Evolutionary conservation across 2,888 invertebrate genomes (phyloP).

Genomic region (Petrophora chlorosata): DNA sequence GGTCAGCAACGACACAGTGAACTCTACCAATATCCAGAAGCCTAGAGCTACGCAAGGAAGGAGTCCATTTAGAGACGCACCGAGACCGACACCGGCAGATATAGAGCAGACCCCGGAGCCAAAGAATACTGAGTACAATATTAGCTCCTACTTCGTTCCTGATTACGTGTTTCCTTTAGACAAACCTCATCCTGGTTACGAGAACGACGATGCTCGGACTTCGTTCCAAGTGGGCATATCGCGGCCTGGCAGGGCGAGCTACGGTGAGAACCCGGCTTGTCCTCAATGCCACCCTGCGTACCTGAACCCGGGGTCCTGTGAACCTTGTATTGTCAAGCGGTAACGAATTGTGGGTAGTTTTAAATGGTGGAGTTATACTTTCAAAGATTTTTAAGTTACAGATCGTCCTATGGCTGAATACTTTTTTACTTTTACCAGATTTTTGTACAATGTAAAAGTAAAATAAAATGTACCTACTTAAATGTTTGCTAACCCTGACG

Average conservation of each 20-base stretch:
- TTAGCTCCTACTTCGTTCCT: constrained; percentile 84
- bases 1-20: constrained; percentile 62
- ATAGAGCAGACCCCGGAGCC: constrained; percentile 50
- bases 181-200: constrained; percentile 84
- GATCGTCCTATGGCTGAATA: too few species aligned
- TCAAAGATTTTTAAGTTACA: not conserved
- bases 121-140: constrained; percentile 79
- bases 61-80: constrained; percentile 64
- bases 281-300: constrained; percentile 87
- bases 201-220: constrained; percentile 80
- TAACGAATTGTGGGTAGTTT: constrained; percentile 45
- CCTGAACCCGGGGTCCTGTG: constrained; percentile 85
- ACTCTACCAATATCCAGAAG: constrained; percentile 42
- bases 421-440: too few species aligned
- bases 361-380: constrained; percentile 1
- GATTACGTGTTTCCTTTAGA: constrained; percentile 85
- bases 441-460: too few species aligned
- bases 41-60: constrained; percentile 50
- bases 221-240: constrained; percentile 85
- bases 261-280: constrained; percentile 85
- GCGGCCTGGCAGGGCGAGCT: constrained; percentile 68
- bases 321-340: constrained; percentile 85
- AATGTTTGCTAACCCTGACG: too few species aligned
- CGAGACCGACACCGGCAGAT: constrained; percentile 58
- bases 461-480: not conserved